Base-by-base conservation (phyloP, 1,140 invertebrate genomes). In the Drosophila lini region DNA sequence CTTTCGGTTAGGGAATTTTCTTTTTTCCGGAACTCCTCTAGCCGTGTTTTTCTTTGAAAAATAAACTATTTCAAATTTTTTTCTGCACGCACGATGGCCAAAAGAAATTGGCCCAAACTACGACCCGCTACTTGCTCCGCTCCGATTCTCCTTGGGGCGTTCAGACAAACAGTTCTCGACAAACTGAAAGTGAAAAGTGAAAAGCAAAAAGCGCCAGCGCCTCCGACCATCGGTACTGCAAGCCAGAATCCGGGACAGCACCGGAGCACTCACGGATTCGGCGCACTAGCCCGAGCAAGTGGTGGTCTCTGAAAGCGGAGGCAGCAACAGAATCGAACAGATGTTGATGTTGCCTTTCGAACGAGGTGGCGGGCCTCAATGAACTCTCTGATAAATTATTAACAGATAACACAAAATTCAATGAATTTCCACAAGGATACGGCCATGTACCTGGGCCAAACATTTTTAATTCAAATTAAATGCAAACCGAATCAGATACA, bases 151-250 rank as follows among this genome's bases (percentile, higher is more conserved):
- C 28, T 67, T 16, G 73, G 69, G 55, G 53, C 65, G 80, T 89
- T 89, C 80, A 88, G 80, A 89, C 74, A 44, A 64, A 61, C 61
- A 64, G 84, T 89, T 89, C 84, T 89, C 84, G 84, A 89, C 80
- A 88, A 84, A 88, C 84, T 88, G 78, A 88, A 88, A 80, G 79
- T 69, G 45, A 85, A 86, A 86, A 81, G 79, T 71, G 74, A 79
- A 82, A 68, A 82, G 75, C 65, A 62, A 67, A 67, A 73, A 81
- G 81, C 68, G 64, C 62, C 78, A 80, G 73, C 78, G 61, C 71
- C 71, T 75, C 73, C 44, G 60, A 74, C 48, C 25, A 32, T 70
- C 28, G 38, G 61, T 41, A 16, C 11, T 38, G 38, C 50, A 60
- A 64, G 75, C 58, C 56, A 69, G 65, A 80, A 89, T 89, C 84